A percentile compares a stretch with the other conserved stretches of the same genome.
phyloP scores from a whole-genome alignment of 2,113 vertebrate genomes.

The Prinia subflava region DNA sequence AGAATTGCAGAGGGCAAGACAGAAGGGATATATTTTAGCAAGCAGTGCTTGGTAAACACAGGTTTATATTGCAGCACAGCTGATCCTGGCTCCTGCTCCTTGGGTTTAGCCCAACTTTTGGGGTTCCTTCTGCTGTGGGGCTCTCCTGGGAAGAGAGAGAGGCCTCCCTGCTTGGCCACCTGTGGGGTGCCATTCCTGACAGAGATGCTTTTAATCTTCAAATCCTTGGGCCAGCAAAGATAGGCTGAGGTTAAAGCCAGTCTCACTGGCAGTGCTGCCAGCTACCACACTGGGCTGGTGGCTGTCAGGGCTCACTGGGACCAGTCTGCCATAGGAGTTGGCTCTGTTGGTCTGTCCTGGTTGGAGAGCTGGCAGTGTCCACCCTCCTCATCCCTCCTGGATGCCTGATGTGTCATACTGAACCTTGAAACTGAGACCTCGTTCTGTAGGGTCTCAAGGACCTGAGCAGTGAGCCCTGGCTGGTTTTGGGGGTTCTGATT shows the following conservation, averaged over 20 bases:
- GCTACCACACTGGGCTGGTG: neutral
- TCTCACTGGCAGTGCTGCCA: fast-evolving
- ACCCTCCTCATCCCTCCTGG: fast-evolving
- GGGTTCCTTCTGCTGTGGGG: neutral
- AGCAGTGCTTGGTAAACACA: neutral
- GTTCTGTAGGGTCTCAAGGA: neutral
- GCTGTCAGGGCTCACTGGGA: neutral
- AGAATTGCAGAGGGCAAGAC: neutral
- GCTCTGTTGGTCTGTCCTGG: fast-evolving
- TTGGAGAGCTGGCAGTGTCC: neutral
- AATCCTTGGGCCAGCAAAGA: neutral
- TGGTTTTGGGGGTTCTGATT: neutral
- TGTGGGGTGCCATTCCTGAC: neutral
- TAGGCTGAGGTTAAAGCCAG: neutral
- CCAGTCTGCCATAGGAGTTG: fast-evolving
- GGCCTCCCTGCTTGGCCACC: neutral
- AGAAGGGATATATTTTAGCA: neutral
- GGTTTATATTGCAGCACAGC: neutral
- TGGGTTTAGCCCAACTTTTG: neutral
- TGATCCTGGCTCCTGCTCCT: neutral
- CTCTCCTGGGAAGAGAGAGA: neutral
- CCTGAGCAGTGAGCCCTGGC: neutral
- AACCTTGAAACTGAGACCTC: neutral
- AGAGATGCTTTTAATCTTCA: neutral
- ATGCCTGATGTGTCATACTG: fast-evolving